Evolutionary conservation across 2,888 invertebrate species (phyloP).

Genomic region (Adelognathus sp.): DNA sequence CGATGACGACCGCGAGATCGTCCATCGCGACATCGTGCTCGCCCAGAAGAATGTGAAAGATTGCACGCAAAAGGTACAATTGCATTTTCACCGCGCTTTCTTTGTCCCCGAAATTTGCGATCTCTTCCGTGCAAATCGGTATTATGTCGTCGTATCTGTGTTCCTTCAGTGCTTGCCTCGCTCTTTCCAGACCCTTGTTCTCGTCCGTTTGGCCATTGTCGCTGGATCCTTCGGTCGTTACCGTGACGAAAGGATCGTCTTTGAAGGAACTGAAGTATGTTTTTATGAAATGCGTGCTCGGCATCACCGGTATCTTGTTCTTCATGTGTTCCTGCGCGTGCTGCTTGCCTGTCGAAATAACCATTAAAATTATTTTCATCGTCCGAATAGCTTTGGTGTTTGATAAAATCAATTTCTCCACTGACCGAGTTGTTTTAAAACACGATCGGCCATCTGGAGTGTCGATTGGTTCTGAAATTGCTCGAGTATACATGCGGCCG

Average conservation of each 20-base stretch:
- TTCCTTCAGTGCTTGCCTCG: slow-evolving; percentile 86
- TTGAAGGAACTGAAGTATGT: slow-evolving; percentile 94
- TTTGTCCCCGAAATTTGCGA: slow-evolving; percentile 85
- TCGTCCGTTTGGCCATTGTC: slow-evolving; percentile 36
- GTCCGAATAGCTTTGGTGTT: no score
- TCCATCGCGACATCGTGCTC: slow-evolving; percentile 87
- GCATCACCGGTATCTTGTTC: slow-evolving; percentile 88
- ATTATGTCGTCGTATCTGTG: slow-evolving; percentile 91
- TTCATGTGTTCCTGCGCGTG: slow-evolving; percentile 90
- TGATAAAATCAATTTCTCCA: slow-evolving; percentile 15
- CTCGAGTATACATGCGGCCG: slow-evolving; percentile 95
- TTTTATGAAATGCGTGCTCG: slow-evolving; percentile 92
- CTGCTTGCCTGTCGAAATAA: slow-evolving; percentile 79
- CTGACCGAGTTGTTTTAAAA: slow-evolving; percentile 91
- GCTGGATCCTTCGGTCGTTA: slow-evolving; percentile 77
- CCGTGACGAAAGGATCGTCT: slow-evolving; percentile 89
- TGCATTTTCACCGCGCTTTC: slow-evolving; percentile 81
- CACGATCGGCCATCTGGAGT: slow-evolving; percentile 92
- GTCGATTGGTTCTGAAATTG: slow-evolving; percentile 92
- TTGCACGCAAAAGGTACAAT: slow-evolving; percentile 91
- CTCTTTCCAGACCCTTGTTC: slow-evolving; percentile 87
- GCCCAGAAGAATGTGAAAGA: slow-evolving; percentile 91
- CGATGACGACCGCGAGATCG: slow-evolving; percentile 88
- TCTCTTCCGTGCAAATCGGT: slow-evolving; percentile 90
- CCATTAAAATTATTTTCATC: neutral